These are phyloP conservation scores for Mongoloraphidia duomilia DNA, from an alignment of 2,888 invertebrate species.

Conservation along the genomic window DNA sequence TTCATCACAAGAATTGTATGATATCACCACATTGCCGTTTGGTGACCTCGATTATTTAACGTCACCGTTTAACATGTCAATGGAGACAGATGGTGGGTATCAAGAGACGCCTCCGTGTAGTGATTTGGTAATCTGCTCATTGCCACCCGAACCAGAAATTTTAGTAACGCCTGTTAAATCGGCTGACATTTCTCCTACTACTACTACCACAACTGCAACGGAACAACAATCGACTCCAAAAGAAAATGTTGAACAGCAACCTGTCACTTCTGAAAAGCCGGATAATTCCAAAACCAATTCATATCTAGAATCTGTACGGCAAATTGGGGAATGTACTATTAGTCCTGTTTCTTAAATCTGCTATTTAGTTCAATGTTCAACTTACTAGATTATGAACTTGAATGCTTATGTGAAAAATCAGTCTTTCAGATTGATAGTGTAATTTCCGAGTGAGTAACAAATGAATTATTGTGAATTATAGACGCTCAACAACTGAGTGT, in stretches of 20 bases:
- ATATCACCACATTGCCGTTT: conserved; percentile 1
- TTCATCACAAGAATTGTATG: not conserved
- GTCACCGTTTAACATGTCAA: not conserved
- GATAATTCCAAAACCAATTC: not conserved
- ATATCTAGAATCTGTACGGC: not conserved
- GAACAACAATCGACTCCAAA: not conserved
- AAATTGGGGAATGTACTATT: conserved; percentile 6
- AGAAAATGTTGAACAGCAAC: not conserved
- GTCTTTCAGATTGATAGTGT: too few relatives aligned
- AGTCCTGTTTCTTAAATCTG: conserved; percentile 2
- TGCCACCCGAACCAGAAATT: not conserved
- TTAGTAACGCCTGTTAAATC: not conserved
- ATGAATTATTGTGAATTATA: too few relatives aligned
- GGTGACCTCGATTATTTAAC: conserved; percentile 6
- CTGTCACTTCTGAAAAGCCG: not conserved
- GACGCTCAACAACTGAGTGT: too few relatives aligned
- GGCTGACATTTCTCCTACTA: not conserved
- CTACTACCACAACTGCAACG: not conserved
- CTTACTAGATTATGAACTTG: too few relatives aligned
- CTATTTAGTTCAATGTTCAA: too few relatives aligned
- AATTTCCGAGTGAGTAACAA: too few relatives aligned
- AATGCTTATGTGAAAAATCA: too few relatives aligned
- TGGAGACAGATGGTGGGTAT: not conserved
- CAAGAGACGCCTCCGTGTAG: not conserved
- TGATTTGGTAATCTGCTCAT: not conserved